phyloP scores from a whole-genome alignment of 2,797 vertebrate species.

The Loris lydekkerianus region DNA sequence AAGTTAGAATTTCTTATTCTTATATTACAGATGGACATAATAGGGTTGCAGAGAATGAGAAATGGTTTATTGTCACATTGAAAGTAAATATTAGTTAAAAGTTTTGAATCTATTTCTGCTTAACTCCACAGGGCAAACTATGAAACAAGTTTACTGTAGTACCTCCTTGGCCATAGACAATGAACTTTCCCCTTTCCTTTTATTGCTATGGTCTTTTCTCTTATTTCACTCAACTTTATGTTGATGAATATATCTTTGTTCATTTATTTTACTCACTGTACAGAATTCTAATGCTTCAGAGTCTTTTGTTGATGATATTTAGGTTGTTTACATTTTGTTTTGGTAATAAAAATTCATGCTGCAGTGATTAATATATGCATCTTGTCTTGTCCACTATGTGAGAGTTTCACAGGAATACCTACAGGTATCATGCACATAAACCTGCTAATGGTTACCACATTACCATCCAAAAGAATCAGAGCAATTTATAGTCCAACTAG shows the following conservation, averaged over 20 bases:
- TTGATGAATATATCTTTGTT: background rate
- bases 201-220: background rate
- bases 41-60: background rate
- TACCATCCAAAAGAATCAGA: background rate
- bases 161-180: background rate
- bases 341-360: conserved; percentile 20
- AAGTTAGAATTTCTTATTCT: conserved; percentile 21
- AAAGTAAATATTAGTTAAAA: background rate
- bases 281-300: background rate
- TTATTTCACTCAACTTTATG: background rate
- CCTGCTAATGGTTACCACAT: background rate
- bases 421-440: background rate
- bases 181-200: background rate
- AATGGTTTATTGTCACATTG: background rate
- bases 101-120: background rate
- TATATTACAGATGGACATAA: background rate
- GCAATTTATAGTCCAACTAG: background rate
- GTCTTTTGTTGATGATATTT: background rate
- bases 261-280: background rate
- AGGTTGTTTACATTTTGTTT: background rate
- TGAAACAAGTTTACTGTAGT: background rate
- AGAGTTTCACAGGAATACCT: background rate
- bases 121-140: background rate
- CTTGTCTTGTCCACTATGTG: background rate
- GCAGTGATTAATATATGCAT: background rate